These are phyloP conservation scores for Limenitis camilla DNA, from an alignment of 2,888 invertebrate genomes.

Conservation along the genomic window DNA sequence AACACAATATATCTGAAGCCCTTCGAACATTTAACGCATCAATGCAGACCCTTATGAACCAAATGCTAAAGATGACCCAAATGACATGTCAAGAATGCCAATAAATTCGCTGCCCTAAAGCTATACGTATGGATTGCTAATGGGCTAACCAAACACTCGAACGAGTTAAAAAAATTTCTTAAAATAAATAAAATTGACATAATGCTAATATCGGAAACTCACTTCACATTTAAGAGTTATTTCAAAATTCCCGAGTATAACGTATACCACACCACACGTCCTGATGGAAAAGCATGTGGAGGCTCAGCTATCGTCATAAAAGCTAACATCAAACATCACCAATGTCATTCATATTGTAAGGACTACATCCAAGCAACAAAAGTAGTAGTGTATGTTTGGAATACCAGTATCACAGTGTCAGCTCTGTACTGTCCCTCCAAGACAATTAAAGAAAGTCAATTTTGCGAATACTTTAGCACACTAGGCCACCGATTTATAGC, in stretches of 20 bases:
- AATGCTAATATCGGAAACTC: no score
- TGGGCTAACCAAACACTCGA: neutral
- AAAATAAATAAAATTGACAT: neutral
- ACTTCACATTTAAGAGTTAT: neutral
- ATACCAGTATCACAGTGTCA: neutral
- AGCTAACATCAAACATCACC: neutral
- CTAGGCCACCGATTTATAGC: neutral
- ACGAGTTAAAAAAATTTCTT: neutral
- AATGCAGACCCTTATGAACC: neutral
- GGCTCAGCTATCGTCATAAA: slow-evolving; percentile 19
- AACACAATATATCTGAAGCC: no score
- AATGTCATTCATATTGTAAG: neutral
- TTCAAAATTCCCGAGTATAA: neutral
- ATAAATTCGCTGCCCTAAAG: neutral
- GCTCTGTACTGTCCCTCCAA: neutral
- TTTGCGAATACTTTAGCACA: neutral
- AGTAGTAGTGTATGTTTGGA: neutral
- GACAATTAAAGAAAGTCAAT: no score
- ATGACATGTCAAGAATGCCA: no score
- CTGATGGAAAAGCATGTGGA: neutral
- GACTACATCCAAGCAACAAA: neutral
- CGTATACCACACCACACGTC: neutral
- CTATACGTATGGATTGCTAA: neutral
- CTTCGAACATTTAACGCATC: no score
- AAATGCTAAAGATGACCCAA: neutral